These are phyloP conservation scores for Rhadinocentrus ornatus DNA, from an alignment of 2,797 vertebrate genomes.

Conservation along the genomic window DNA sequence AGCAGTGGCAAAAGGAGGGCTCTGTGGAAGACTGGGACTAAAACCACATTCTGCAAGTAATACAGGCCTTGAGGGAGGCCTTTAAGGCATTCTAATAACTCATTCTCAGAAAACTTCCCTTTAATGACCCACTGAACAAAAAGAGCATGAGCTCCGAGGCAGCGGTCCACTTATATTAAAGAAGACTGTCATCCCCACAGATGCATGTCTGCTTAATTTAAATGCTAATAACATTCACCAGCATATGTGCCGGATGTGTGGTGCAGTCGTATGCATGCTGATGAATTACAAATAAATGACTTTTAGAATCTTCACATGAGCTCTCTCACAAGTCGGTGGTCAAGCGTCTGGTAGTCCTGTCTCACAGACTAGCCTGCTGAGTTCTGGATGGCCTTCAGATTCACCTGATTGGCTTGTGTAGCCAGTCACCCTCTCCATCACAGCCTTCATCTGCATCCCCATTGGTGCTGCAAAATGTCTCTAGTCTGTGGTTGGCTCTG, in stretches of 20 bases:
- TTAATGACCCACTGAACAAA: slow-evolving; percentile 57
- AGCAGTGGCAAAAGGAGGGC: slow-evolving; percentile 35
- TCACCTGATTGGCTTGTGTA: slow-evolving; percentile 64
- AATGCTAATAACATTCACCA: slow-evolving; percentile 68
- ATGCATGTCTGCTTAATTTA: slow-evolving; percentile 70
- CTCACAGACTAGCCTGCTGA: slow-evolving; percentile 75
- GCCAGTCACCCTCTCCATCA: slow-evolving; percentile 29
- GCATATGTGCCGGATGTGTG: slow-evolving; percentile 55
- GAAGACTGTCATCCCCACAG: slow-evolving; percentile 42
- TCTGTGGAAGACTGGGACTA: slow-evolving; percentile 54
- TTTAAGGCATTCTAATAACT: slow-evolving; percentile 68
- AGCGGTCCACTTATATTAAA: slow-evolving; percentile 61
- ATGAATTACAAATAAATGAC: slow-evolving; percentile 66
- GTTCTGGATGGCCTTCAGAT: slow-evolving; percentile 66
- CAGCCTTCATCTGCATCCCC: slow-evolving; percentile 59
- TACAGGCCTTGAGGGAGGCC: slow-evolving; percentile 50
- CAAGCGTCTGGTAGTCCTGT: slow-evolving; percentile 70
- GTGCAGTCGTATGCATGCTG: slow-evolving; percentile 36
- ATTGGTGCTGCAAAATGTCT: slow-evolving; percentile 69
- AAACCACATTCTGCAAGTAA: slow-evolving; percentile 63
- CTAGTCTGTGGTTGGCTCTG: slow-evolving; percentile 65
- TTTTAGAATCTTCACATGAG: slow-evolving; percentile 44
- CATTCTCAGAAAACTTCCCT: slow-evolving; percentile 57
- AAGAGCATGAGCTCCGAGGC: slow-evolving; percentile 42
- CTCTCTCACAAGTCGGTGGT: slow-evolving; percentile 60